Conservation (phyloP, 2,797 vertebrate genomes). For the Orestias chungarensis region DNA sequence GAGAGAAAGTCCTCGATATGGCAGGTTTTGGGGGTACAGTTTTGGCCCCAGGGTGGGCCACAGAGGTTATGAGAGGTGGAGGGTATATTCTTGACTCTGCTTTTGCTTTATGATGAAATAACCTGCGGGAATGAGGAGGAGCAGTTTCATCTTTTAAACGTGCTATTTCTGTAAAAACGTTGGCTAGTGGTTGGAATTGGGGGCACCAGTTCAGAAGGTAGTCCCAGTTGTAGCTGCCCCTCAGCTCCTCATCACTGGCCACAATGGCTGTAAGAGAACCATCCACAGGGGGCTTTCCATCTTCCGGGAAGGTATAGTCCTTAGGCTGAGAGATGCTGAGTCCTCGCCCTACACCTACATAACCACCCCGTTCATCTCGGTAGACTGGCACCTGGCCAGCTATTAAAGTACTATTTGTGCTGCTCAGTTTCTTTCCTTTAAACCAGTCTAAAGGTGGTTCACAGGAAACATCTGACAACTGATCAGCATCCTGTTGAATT, state of each 20-base stretch:
- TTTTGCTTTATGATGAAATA: conserved; percentile 88
- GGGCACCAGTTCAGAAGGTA: conserved; percentile 99
- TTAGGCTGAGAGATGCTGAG: conserved; percentile 89
- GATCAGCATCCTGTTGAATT: conserved; percentile 97
- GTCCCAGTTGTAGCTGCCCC: conserved; percentile 99
- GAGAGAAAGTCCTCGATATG: conserved; percentile 87
- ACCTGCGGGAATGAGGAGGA: conserved; percentile 86
- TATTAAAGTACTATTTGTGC: conserved; percentile 82
- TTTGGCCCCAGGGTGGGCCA: conserved; percentile 97
- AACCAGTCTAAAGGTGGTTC: conserved; percentile 96
- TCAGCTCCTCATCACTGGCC: conserved; percentile 95
- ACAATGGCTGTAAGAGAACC: conserved; percentile 95
- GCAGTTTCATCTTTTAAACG: conserved; percentile 95
- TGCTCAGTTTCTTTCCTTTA: conserved; percentile 90
- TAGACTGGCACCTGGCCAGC: conserved; percentile 89
- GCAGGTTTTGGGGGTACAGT: conserved; percentile 93
- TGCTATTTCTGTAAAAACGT: conserved; percentile 97
- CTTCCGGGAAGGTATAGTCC: conserved; percentile 94
- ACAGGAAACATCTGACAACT: conserved; percentile 95
- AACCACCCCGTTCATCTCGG: conserved; percentile 87
- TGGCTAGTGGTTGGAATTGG: conserved; percentile 96
- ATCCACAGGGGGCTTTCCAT: conserved; percentile 92
- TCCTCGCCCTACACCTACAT: conserved; percentile 89
- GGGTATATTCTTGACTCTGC: conserved; percentile 95
- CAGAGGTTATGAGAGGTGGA: conserved; percentile 96